Evolutionary conservation across 2,888 invertebrate genomes (phyloP), one percentile per base, ranked within the genome.

Genomic region (Trachelus tabidus): DNA sequence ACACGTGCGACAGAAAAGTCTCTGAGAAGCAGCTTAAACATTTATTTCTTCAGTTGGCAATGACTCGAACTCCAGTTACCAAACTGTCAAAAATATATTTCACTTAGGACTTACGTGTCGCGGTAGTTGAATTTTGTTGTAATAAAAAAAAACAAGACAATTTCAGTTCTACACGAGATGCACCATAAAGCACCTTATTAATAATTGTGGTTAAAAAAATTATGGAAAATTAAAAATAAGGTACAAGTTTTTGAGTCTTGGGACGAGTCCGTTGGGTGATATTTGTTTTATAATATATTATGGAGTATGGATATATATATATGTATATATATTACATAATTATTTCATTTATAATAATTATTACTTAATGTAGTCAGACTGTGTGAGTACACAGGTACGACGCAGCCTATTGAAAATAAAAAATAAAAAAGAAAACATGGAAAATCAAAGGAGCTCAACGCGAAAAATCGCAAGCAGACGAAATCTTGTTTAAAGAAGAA

Each of bases 211-310:
- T 12, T 4, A 37, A 37, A 12, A 4, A 37, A 12, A 37, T 37
- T 12, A 12, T 37, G 4, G 1, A 37, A 37, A 37, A 37, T 12
- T 37, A 12, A 56, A 15, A 6, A 23, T 9, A 9, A 56, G 23
- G 56, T 23, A 56, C 56, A 56, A 2, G 23, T 23, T 56, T 23
- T 31, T 73, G 12, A 40, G n/a, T 33, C 1, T 33, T 30, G 40
- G 30, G n/a, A n/a, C 56, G 11, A 2, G 2, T 56, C 33, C 56
- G 35, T 74, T 33, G 12, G 35, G 73, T 77, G 76, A 75, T 81
- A 78, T 80, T 80, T 83, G 82, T 80, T 83, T 80, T 83, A 81
- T 80, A 81, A 83, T 83, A 83, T 83, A 83, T 83, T 83, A 83
- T 81, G 79, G 79, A 79, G 79, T 82, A 83, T 80, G 77, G 77